phyloP scores from a whole-genome alignment of 2,888 invertebrate genomes.

The Ecliptopera silaceata region DNA sequence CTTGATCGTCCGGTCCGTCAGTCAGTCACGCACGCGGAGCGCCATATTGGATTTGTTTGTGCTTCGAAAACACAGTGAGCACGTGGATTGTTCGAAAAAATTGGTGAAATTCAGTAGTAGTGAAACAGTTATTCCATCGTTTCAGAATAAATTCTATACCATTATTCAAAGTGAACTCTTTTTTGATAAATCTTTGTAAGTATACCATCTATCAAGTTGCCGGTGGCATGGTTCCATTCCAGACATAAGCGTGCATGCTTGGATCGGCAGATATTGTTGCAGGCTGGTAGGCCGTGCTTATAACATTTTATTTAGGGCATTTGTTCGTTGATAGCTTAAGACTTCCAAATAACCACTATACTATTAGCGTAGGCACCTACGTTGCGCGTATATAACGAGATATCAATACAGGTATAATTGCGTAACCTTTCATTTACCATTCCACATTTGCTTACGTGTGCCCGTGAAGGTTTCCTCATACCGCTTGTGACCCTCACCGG shows the following conservation, averaged over 20 bases:
- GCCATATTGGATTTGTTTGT: slow-evolving; percentile 87
- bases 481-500: slow-evolving; percentile 74
- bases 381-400: slow-evolving; percentile 32
- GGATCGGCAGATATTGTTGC: slow-evolving; percentile 30
- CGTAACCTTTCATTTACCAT: slow-evolving; percentile 79
- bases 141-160: slow-evolving; percentile 52
- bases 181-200: slow-evolving; percentile 67
- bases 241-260: slow-evolving; percentile 48
- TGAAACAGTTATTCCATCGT: slow-evolving; percentile 59
- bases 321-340: slow-evolving; percentile 1
- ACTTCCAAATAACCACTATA: slow-evolving; percentile 1
- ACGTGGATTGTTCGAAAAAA: slow-evolving; percentile 84
- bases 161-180: slow-evolving; percentile 54
- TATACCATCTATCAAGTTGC: slow-evolving; percentile 50
- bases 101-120: slow-evolving; percentile 77
- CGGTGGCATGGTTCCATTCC: slow-evolving; percentile 66
- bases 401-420: slow-evolving; percentile 69
- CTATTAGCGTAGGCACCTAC: background rate
- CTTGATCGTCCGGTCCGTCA: background rate
- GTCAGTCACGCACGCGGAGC: slow-evolving; percentile 38
- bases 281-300: slow-evolving; percentile 34
- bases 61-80: slow-evolving; percentile 87
- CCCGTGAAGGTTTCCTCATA: slow-evolving; percentile 74
- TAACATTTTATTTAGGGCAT: slow-evolving; percentile 7
- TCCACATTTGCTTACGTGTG: slow-evolving; percentile 81